Evolutionary conservation across 2,113 vertebrate species (phyloP).

Genomic region (Enhydra lutris): DNA sequence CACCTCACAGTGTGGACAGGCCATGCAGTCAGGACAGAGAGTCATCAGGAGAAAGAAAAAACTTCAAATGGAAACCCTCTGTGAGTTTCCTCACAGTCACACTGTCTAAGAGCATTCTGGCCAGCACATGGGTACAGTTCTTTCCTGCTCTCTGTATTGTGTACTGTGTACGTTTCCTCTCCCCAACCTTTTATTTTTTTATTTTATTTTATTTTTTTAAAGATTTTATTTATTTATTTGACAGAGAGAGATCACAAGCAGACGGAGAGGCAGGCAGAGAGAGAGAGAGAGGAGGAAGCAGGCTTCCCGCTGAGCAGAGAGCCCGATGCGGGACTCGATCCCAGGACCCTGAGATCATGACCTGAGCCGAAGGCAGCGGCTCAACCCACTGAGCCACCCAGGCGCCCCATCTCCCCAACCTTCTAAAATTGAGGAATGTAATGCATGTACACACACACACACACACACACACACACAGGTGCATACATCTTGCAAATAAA

Average conservation of each 20-base stretch:
- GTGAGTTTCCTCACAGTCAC: background rate
- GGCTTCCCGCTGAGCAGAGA: too few relatives aligned
- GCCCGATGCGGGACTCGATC: too few relatives aligned
- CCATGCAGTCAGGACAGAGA: background rate
- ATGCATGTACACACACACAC: too few relatives aligned
- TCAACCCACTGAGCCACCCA: too few relatives aligned
- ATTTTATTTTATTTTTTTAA: too few relatives aligned
- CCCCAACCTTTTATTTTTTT: background rate
- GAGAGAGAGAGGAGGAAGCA: too few relatives aligned
- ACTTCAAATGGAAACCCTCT: background rate
- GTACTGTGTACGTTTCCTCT: background rate
- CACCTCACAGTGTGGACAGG: too few relatives aligned
- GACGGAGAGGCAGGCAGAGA: too few relatives aligned
- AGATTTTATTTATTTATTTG: too few relatives aligned
- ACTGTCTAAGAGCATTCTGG: background rate
- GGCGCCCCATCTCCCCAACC: background rate
- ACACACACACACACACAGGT: background rate
- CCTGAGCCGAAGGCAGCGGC: too few relatives aligned
- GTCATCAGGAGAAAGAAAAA: background rate
- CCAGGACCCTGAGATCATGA: too few relatives aligned
- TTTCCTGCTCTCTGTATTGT: background rate
- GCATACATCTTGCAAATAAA: accelerated
- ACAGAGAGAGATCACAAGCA: too few relatives aligned
- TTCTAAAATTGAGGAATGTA: background rate
- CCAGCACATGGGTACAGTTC: background rate